Base-by-base conservation (phyloP, 2,797 vertebrate genomes). In the Paguma larvata region DNA sequence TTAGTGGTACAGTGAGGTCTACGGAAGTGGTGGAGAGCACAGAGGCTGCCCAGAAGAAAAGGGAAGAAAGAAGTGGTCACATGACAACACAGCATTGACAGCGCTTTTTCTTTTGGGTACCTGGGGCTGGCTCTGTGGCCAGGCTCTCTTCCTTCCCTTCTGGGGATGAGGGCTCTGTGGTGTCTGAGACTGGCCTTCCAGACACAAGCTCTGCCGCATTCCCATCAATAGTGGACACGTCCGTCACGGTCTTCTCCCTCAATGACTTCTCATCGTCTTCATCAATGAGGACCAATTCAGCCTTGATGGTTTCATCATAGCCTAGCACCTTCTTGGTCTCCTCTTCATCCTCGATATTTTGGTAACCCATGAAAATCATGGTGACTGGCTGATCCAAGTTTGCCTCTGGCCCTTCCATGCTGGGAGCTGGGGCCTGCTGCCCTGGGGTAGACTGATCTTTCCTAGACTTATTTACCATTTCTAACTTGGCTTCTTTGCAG, bases 61-160 rank as follows among this genome's bases (percentile, higher is more conserved):
- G 98, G 97, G 97, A 97, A 98, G 98, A 97, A 98, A 98, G 98
- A 98, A 98, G 98, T 98, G 98, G 99, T 99, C 99, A 99, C 99
- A 99, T 99, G 99, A 99, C 99, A 99, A 99, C 99, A 99, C 99
- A 99, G 99, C 99, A 99, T 97, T 99, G 99, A 99, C 99, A 99
- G 99, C 99, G 99, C 99, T 99, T 99, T 99, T 99, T 99, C 99
- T 99, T 99, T 98, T 99, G 98, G 98, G 99, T 99, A 99, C 99
- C 99, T 99, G 99, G 98, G 98, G 98, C 95, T 92, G 99, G 99
- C 98, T 99, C 99, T 99, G 97, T 99, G 98, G 98, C 99, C 77
- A 99, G 98, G 97, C 99, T 99, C 98, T 99, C 99, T 97, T 99
- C 99, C 88, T 99, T 99, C 96, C 99, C 99, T 85, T 99, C 99